These are phyloP conservation scores for Hydroisotoma schaefferi DNA, from an alignment of 2,888 invertebrate genomes.

Conservation along the genomic window DNA sequence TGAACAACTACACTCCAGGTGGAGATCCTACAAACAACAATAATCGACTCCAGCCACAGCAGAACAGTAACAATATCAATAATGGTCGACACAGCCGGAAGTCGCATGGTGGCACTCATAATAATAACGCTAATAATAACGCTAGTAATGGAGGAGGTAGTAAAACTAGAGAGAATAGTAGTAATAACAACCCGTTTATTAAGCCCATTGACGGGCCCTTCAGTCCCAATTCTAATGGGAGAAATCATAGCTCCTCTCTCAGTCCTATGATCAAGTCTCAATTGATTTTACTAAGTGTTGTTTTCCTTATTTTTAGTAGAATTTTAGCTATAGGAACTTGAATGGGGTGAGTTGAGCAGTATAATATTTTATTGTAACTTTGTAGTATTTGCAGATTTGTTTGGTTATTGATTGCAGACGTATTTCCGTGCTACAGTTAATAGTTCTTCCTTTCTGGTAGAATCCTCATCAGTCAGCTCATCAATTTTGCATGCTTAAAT, in stretches of 20 bases:
- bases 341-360: too few relatives aligned
- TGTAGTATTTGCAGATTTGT: not conserved
- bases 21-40: not conserved
- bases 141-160: conserved; percentile 3
- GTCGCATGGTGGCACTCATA: conserved; percentile 8
- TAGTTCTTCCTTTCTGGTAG: too few relatives aligned
- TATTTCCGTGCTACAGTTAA: too few relatives aligned
- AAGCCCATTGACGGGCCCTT: conserved; percentile 24
- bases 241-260: not conserved
- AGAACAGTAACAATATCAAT: conserved; percentile 15
- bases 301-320: not conserved
- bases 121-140: too few relatives aligned
- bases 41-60: conserved; percentile 6
- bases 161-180: conserved; percentile 2
- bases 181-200: conserved; percentile 1
- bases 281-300: not conserved
- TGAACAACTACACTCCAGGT: conserved; percentile 14
- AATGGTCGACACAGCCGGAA: conserved; percentile 15
- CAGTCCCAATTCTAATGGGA: conserved; percentile 12
- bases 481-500: too few relatives aligned
- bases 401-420: too few relatives aligned
- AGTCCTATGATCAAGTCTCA: not conserved
- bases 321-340: not conserved
- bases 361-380: too few relatives aligned
- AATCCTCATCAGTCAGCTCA: too few relatives aligned